Evolutionary conservation across 2,797 vertebrate species (phyloP).

Genomic region (Poecilia gillii): DNA sequence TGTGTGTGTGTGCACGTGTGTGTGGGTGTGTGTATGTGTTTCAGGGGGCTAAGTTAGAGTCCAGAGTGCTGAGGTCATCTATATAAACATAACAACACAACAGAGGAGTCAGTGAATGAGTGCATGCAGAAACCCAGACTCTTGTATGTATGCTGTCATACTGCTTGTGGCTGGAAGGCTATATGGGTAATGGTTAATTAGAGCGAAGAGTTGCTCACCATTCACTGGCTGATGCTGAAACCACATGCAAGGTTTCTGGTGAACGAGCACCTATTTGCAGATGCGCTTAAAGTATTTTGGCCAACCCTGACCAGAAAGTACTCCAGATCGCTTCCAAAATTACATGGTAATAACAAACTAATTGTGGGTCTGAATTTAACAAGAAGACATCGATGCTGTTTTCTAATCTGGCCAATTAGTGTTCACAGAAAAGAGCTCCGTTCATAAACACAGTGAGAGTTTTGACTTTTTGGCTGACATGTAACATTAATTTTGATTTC

Average conservation of each 20-base stretch:
- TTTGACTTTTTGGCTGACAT: constrained; percentile 19
- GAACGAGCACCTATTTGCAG: constrained; percentile 23
- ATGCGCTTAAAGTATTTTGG: constrained; percentile 24
- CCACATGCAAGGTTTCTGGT: constrained; percentile 40
- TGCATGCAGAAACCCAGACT: constrained; percentile 15
- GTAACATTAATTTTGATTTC: constrained; percentile 4
- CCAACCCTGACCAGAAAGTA: constrained; percentile 34
- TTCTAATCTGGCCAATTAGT: constrained; percentile 70
- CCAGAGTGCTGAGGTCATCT: constrained; percentile 68
- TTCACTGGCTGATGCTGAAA: constrained; percentile 48
- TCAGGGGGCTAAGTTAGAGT: constrained; percentile 27
- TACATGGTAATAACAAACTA: constrained; percentile 64
- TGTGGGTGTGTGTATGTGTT: constrained; percentile 18
- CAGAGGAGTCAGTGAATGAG: constrained; percentile 42
- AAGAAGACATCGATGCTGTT: constrained; percentile 66
- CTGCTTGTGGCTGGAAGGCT: constrained; percentile 41
- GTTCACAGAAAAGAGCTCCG: constrained; percentile 50
- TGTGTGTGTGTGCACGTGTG: constrained; percentile 4
- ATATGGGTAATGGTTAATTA: constrained; percentile 58
- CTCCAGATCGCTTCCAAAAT: constrained; percentile 52
- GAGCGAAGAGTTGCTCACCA: constrained; percentile 38
- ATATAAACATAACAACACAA: constrained; percentile 63
- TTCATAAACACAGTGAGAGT: constrained; percentile 55
- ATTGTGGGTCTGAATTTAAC: constrained; percentile 66
- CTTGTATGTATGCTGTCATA: constrained; percentile 23